Conservation (phyloP, 1,140 invertebrate genomes). For the Heliothis subflexa region DNA sequence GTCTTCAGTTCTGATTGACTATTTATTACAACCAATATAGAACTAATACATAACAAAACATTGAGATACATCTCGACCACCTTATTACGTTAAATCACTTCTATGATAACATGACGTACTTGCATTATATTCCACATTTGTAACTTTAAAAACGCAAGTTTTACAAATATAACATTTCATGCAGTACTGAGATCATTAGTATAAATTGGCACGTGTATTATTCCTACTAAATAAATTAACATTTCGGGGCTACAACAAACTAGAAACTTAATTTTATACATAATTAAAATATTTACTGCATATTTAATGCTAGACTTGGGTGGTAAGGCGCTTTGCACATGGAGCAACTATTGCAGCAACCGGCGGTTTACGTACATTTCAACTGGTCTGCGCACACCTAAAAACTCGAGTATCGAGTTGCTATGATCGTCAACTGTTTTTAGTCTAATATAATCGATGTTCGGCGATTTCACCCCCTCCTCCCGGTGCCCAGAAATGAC, state of each 20-base stretch:
- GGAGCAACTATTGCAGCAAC: too few relatives aligned
- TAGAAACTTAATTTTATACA: constrained; percentile 33
- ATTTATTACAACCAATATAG: constrained; percentile 5
- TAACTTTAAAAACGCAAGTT: constrained; percentile 32
- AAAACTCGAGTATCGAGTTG: too few relatives aligned
- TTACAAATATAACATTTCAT: constrained; percentile 36
- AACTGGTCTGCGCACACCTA: too few relatives aligned
- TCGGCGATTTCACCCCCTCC: too few relatives aligned
- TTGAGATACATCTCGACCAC: constrained; percentile 8
- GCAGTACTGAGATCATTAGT: constrained; percentile 39
- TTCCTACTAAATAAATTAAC: constrained; percentile 32
- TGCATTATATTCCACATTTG: constrained; percentile 43
- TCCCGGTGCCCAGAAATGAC: too few relatives aligned
- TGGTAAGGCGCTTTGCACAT: too few relatives aligned
- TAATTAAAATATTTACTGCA: background rate
- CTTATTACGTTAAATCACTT: background rate
- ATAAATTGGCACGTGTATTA: constrained; percentile 36
- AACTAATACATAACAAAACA: constrained; percentile 22
- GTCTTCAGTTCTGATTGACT: constrained; percentile 32
- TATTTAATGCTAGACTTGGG: too few relatives aligned
- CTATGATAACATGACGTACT: background rate
- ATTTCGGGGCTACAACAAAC: background rate
- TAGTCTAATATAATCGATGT: too few relatives aligned
- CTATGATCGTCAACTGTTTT: too few relatives aligned
- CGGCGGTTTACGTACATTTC: too few relatives aligned